These are phyloP conservation scores for Acomys russatus DNA, from an alignment of 2,797 vertebrate species.

Conservation along the genomic window DNA sequence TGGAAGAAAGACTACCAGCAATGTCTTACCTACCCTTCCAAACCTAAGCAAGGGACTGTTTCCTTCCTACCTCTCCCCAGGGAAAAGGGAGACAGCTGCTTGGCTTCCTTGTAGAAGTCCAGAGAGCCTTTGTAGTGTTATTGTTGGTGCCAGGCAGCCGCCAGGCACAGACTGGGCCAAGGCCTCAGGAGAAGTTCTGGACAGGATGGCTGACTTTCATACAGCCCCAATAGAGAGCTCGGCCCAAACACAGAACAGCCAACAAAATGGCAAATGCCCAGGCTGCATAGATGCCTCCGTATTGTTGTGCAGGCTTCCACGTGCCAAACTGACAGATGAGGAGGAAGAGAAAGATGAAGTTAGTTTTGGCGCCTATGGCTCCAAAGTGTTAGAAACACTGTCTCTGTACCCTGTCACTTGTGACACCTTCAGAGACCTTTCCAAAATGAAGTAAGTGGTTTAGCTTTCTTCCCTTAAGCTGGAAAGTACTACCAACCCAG, in stretches of 20 bases:
- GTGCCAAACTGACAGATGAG: slow-evolving; percentile 91
- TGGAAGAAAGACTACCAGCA: slow-evolving; percentile 74
- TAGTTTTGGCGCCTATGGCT: not conserved
- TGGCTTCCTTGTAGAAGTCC: slow-evolving; percentile 75
- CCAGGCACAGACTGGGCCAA: slow-evolving; percentile 75
- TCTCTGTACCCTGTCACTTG: not conserved
- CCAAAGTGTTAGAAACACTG: not conserved
- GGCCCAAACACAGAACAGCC: slow-evolving; percentile 92
- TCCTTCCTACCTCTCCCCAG: slow-evolving; percentile 81
- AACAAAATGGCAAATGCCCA: slow-evolving; percentile 94
- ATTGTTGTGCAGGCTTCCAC: slow-evolving; percentile 92
- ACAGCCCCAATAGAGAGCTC: slow-evolving; percentile 96
- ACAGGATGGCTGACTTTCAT: slow-evolving; percentile 97
- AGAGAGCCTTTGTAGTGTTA: slow-evolving; percentile 79
- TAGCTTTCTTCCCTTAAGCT: not conserved
- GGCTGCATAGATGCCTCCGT: slow-evolving; percentile 94
- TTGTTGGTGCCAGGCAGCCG: slow-evolving; percentile 74
- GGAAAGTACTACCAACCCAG: slow-evolving; percentile 15
- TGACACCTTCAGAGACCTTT: slow-evolving; percentile 14
- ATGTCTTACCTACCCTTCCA: slow-evolving; percentile 73
- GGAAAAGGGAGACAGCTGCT: slow-evolving; percentile 82
- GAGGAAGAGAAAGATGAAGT: slow-evolving; percentile 30
- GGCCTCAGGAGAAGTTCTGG: slow-evolving; percentile 93
- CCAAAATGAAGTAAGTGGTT: not conserved
- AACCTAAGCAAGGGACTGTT: slow-evolving; percentile 73